Evolutionary conservation across 2,797 vertebrate genomes (phyloP).

Genomic region (Helostoma temminkii): DNA sequence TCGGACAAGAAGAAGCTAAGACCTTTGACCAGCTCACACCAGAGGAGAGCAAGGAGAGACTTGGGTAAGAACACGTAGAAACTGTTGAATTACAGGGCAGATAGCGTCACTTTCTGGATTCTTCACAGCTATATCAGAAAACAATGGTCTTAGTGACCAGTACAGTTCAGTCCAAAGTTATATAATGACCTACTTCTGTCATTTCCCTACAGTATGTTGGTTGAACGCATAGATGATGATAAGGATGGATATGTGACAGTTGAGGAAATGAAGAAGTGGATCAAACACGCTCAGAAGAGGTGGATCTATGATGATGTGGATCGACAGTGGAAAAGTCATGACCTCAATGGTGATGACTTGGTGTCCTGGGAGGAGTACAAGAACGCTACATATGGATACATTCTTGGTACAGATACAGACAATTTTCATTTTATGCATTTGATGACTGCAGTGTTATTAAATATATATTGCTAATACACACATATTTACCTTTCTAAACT

Average conservation of each 20-base stretch:
- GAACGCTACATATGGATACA: conserved; percentile 97
- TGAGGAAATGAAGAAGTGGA: conserved; percentile 96
- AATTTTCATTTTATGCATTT: neutral
- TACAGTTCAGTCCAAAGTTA: neutral
- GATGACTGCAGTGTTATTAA: neutral
- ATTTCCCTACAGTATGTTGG: conserved; percentile 89
- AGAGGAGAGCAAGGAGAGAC: conserved; percentile 97
- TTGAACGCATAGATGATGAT: conserved; percentile 95
- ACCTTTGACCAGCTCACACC: conserved; percentile 97
- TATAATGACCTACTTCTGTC: conserved; percentile 1
- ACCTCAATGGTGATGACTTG: conserved; percentile 92
- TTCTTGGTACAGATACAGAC: conserved; percentile 86
- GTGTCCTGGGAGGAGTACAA: conserved; percentile 98
- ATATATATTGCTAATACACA: neutral
- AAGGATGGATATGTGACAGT: conserved; percentile 92
- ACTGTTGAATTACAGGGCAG: neutral
- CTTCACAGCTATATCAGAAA: neutral
- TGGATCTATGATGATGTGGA: conserved; percentile 99
- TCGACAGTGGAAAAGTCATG: conserved; percentile 97
- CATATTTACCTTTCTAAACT: neutral
- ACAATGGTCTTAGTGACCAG: conserved; percentile 11
- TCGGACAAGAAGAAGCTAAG: conserved; percentile 96
- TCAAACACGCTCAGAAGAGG: conserved; percentile 96
- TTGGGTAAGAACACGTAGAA: conserved; percentile 85
- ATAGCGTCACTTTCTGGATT: neutral